phyloP scores from a whole-genome alignment of 2,888 invertebrate species.

The Fissipunctia ypsillon region DNA sequence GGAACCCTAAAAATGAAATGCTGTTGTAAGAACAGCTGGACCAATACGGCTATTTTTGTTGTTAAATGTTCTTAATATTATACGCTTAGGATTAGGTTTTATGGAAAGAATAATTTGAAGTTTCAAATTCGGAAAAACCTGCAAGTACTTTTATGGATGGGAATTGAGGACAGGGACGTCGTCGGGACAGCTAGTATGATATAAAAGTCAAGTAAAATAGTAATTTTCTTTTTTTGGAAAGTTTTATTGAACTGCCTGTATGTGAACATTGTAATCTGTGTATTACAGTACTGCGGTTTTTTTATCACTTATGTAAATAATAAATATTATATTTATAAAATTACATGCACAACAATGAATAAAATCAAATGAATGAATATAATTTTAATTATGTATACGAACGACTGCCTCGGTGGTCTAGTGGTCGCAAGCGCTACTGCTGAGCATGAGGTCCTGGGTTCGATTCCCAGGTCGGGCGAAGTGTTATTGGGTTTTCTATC shows the following conservation, averaged over 20 bases:
- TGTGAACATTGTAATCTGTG: constrained; percentile 5
- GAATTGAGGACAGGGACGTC: background rate
- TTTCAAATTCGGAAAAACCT: background rate
- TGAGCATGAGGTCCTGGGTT: too few relatives aligned
- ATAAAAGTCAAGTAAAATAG: background rate
- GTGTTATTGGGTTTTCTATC: too few relatives aligned
- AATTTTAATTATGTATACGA: background rate
- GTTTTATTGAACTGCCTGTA: constrained; percentile 13
- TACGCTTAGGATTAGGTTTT: background rate
- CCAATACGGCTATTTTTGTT: too few relatives aligned
- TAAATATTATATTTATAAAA: constrained; percentile 6
- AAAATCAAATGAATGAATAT: background rate
- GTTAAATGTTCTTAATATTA: too few relatives aligned
- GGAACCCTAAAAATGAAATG: too few relatives aligned
- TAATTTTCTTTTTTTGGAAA: background rate
- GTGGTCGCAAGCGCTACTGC: too few relatives aligned
- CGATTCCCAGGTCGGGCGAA: too few relatives aligned
- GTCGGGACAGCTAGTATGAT: background rate
- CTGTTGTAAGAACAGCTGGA: too few relatives aligned
- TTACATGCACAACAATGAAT: background rate
- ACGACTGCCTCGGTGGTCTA: too few relatives aligned
- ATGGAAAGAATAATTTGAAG: background rate
- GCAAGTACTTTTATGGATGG: background rate
- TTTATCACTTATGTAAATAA: constrained; percentile 23
- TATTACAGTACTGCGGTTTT: background rate